Conservation (phyloP, 2,797 vertebrate genomes). For the Lacerta bilineata region DNA sequence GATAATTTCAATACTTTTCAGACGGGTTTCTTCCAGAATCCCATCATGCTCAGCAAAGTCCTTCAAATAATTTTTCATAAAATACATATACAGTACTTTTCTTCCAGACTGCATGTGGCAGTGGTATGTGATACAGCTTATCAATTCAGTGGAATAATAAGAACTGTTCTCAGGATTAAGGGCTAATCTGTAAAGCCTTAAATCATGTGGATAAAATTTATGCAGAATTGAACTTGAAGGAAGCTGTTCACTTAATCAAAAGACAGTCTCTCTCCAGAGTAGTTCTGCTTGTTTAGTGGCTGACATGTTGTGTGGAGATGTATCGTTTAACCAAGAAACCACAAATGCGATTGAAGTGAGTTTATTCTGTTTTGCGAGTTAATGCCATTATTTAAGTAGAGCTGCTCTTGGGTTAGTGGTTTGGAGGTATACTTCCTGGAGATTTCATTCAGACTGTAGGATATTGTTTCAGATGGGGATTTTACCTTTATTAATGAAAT, state of each 20-base stretch:
- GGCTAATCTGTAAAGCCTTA: constrained; percentile 15
- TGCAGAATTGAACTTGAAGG: constrained; percentile 4
- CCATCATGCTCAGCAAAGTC: neutral
- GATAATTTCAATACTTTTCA: neutral
- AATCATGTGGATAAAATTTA: constrained; percentile 11
- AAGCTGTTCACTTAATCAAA: neutral
- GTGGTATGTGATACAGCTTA: neutral
- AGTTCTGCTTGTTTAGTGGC: neutral
- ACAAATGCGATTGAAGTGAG: constrained; percentile 13
- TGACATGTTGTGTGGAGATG: constrained; percentile 2
- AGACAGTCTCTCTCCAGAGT: neutral
- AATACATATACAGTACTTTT: neutral
- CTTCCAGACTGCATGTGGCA: neutral
- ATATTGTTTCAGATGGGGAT: neutral
- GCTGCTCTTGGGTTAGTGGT: neutral
- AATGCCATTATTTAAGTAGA: constrained; percentile 1
- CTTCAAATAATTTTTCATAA: neutral
- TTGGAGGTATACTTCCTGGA: neutral
- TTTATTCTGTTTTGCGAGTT: neutral
- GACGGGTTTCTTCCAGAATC: neutral
- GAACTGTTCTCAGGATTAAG: constrained; percentile 23
- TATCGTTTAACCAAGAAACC: constrained; percentile 19
- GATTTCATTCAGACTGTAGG: neutral
- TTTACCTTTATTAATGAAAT: neutral
- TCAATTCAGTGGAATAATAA: constrained; percentile 3